phyloP scores from a whole-genome alignment of 2,797 vertebrate genomes.

The Xerus rutilus region DNA sequence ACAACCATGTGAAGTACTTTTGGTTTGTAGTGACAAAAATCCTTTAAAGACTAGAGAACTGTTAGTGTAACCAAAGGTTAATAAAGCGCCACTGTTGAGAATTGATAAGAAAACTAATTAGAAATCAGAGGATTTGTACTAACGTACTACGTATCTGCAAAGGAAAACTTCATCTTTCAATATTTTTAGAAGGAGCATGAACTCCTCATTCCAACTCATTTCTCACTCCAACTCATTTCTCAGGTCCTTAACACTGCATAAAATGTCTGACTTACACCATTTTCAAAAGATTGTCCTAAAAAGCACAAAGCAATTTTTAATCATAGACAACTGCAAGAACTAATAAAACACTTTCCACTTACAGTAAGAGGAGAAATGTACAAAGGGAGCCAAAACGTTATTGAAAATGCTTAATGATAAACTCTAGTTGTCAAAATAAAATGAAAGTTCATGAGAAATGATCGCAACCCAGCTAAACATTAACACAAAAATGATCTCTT shows the following conservation, averaged over 20 bases:
- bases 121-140: neutral
- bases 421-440: constrained; percentile 47
- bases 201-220: neutral
- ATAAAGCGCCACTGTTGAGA: neutral
- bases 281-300: constrained; percentile 17
- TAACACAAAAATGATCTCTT: constrained; percentile 42
- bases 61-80: constrained; percentile 33
- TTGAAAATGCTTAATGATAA: constrained; percentile 52
- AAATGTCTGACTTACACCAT: constrained; percentile 34
- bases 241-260: neutral
- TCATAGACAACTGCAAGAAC: constrained; percentile 31
- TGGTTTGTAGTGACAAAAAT: constrained; percentile 5
- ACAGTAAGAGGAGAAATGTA: constrained; percentile 10
- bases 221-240: neutral
- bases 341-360: neutral
- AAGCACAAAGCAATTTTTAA: constrained; percentile 36
- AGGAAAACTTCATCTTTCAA: constrained; percentile 22
- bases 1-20: neutral
- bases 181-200: constrained; percentile 28
- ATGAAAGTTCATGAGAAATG: constrained; percentile 53
- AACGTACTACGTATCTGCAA: neutral
- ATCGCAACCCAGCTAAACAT: constrained; percentile 53
- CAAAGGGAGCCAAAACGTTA: constrained; percentile 46
- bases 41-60: constrained; percentile 9
- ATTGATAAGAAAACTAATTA: constrained; percentile 45